A percentile compares a stretch with the other conserved stretches of the same genome.
Conservation (phyloP, 2,888 invertebrate genomes). For the Argyresthia goedartella region DNA sequence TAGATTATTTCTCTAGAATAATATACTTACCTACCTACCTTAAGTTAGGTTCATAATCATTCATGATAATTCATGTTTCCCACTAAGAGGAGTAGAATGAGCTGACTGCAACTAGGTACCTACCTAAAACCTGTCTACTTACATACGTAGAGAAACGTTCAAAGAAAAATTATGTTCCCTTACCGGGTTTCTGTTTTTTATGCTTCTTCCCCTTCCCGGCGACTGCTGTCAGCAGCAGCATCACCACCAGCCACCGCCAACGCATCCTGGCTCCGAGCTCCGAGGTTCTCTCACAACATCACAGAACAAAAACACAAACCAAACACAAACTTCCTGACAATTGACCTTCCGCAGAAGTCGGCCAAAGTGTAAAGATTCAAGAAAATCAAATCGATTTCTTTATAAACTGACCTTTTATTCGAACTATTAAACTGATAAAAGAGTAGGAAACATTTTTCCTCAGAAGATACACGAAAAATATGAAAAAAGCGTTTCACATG, state of each 20-base stretch:
- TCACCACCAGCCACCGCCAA: slow-evolving; percentile 30
- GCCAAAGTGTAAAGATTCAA: not conserved
- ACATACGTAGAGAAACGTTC: no score
- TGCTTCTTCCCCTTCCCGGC: slow-evolving; percentile 49
- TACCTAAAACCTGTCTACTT: no score
- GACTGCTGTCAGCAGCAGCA: slow-evolving; percentile 37
- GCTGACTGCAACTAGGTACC: no score
- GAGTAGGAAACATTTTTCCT: not conserved
- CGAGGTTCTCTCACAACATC: slow-evolving; percentile 26
- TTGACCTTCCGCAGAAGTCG: not conserved
- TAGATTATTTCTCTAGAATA: no score
- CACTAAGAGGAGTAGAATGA: no score
- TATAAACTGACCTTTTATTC: not conserved
- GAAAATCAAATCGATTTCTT: not conserved
- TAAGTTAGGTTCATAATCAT: no score
- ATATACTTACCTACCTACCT: no score
- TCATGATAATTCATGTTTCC: no score
- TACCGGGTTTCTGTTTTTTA: slow-evolving; percentile 54
- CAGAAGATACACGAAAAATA: not conserved
- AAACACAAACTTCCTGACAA: not conserved
- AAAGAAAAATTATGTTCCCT: slow-evolving; percentile 9
- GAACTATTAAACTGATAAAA: not conserved
- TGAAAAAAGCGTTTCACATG: no score
- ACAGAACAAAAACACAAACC: slow-evolving; percentile 2
- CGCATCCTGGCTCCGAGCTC: slow-evolving; percentile 37